Evolutionary conservation across 2,113 vertebrate genomes (phyloP), one percentile per base, ranked within the genome.

Genomic region (Lycaon pictus): DNA sequence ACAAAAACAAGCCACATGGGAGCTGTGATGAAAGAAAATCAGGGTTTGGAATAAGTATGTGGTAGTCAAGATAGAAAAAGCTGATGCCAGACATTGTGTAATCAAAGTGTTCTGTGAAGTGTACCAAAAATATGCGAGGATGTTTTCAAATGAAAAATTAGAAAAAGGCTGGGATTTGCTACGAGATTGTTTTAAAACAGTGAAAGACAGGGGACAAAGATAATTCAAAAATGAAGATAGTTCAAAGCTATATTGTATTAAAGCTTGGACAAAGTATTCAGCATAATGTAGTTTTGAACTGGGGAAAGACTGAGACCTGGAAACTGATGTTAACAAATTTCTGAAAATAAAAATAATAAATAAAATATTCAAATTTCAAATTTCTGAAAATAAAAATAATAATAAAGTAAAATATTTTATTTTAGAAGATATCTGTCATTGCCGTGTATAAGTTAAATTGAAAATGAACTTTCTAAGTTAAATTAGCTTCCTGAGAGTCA

Each of bases 31-130:
- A 88, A 11, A 8, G 74, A 72, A 84, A 35, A 74, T 56, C 35
- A 81, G 3, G 37, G 35, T 67, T 95, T 97, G 63, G 53, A 93
- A 48, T 94, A 89, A 65, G 27, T 74, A 55, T 84, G 77, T 92
- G 58, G 55, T 60, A 58, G 67, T 97, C 37, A 96, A 96, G 76
- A 84, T 91, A 93, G 62, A 79, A 96, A 97, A 92, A 93, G 22
- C 77, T 87, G 72, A 86, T 92, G 81, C 53, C 69, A 94, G 63
- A 85, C 25, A 77, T 63, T 82, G 53, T 92, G 56, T 37, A 87
- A 96, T 79, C 82, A 83, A 93, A 96, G 48, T 97, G 11, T 87
- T 77, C 58, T 80, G 20, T 92, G 58, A 90, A 55, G 23, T 95
- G 19, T 86, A 86, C 20, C 20, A 77, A 91, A 96, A 88, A 69